phyloP scores from a whole-genome alignment of 1,140 invertebrate genomes.

The Acromyrmex charruanus region DNA sequence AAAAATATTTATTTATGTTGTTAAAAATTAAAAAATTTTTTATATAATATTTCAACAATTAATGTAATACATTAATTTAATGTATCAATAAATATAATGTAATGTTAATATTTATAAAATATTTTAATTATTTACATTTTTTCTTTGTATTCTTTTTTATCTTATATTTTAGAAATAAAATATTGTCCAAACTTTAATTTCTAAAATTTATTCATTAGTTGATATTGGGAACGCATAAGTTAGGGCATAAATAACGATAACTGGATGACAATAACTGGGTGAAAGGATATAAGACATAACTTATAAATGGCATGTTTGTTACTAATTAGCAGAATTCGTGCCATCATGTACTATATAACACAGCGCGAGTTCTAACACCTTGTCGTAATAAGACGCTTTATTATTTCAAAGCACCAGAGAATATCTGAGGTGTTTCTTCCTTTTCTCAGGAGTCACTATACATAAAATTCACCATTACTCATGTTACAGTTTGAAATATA shows the following conservation, averaged over 20 bases:
- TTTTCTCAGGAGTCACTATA: conserved; percentile 2
- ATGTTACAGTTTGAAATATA: conserved; percentile 54
- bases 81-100: neutral
- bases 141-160: neutral
- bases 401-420: conserved; percentile 32
- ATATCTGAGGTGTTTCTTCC: neutral
- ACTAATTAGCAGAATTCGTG: conserved; percentile 54
- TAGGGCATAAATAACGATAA: neutral
- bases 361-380: conserved; percentile 22
- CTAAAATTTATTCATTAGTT: conserved; percentile 1
- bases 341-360: neutral
- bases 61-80: neutral
- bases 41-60: neutral
- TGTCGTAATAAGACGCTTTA: conserved; percentile 55
- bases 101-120: neutral
- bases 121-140: conserved; percentile 7
- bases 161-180: neutral
- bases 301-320: conserved; percentile 37
- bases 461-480: conserved; percentile 57
- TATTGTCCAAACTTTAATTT: neutral
- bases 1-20: neutral
- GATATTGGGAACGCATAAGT: neutral
- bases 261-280: neutral
- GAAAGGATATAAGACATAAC: neutral
- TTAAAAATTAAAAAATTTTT: neutral